phyloP scores from a whole-genome alignment of 2,888 invertebrate species.

The Pyrrhosoma nymphula region DNA sequence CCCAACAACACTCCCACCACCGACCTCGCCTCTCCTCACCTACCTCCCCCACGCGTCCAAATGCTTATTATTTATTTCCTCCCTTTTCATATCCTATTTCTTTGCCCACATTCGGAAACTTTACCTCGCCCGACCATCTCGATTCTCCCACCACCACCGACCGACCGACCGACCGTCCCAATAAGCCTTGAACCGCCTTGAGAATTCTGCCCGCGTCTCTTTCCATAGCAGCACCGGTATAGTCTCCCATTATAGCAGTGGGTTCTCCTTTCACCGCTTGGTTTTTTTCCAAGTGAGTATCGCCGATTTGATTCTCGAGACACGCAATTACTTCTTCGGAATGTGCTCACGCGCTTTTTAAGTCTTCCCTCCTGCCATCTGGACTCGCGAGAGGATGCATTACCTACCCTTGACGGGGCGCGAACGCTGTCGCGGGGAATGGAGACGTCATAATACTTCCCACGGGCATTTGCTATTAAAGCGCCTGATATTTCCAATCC shows the following conservation, averaged over 20 bases:
- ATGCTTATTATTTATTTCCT: conserved; percentile 10
- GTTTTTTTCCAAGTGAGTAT: neutral
- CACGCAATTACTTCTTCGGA: conserved; percentile 11
- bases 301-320: neutral
- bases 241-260: neutral
- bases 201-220: neutral
- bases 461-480: neutral
- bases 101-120: conserved; percentile 57
- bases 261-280: neutral
- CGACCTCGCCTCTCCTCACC: conserved; percentile 34
- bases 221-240: neutral
- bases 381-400: neutral
- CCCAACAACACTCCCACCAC: neutral
- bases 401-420: neutral
- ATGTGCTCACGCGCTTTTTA: neutral
- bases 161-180: neutral
- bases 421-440: neutral
- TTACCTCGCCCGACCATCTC: conserved; percentile 38
- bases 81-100: conserved; percentile 18
- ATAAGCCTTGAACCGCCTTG: conserved; percentile 17
- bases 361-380: neutral
- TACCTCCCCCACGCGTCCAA: neutral
- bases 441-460: neutral
- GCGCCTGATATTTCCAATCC: no score
- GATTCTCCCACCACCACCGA: neutral